Conservation (phyloP, 1,140 invertebrate genomes). For the Coptotermes formosanus region DNA sequence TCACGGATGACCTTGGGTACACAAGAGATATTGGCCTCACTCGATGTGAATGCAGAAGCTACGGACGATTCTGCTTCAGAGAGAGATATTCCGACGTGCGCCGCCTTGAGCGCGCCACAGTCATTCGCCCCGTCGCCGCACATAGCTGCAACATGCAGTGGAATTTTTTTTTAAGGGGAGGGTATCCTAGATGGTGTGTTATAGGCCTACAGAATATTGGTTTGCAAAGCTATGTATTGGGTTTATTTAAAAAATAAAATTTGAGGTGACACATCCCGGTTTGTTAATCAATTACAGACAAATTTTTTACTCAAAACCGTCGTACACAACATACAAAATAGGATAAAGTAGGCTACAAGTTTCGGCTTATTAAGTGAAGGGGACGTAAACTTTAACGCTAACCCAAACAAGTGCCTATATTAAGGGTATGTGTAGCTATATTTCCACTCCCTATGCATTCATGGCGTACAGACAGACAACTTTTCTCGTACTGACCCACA, state of each 20-base stretch:
- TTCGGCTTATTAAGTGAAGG: no score
- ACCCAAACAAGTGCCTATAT: background rate
- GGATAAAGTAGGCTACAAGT: no score
- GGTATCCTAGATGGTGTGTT: no score
- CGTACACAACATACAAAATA: no score
- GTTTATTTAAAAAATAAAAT: background rate
- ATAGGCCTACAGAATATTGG: background rate
- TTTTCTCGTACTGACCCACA: conserved; percentile 56
- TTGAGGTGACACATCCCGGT: background rate
- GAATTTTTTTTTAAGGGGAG: background rate
- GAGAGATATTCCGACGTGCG: conserved; percentile 91
- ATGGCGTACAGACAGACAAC: no score
- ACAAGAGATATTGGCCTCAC: conserved; percentile 84
- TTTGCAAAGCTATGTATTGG: background rate
- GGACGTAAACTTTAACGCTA: no score
- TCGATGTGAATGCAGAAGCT: conserved; percentile 92
- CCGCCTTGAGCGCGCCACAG: conserved; percentile 88
- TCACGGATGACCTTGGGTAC: conserved; percentile 71
- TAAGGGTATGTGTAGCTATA: no score
- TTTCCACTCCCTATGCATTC: no score
- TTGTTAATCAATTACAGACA: no score
- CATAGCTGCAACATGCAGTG: conserved; percentile 65
- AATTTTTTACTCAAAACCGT: no score
- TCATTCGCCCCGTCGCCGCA: conserved; percentile 93
- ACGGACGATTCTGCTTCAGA: conserved; percentile 93